Conservation (phyloP, 2,113 vertebrate species). For the Anarhynchus alexandrinus region DNA sequence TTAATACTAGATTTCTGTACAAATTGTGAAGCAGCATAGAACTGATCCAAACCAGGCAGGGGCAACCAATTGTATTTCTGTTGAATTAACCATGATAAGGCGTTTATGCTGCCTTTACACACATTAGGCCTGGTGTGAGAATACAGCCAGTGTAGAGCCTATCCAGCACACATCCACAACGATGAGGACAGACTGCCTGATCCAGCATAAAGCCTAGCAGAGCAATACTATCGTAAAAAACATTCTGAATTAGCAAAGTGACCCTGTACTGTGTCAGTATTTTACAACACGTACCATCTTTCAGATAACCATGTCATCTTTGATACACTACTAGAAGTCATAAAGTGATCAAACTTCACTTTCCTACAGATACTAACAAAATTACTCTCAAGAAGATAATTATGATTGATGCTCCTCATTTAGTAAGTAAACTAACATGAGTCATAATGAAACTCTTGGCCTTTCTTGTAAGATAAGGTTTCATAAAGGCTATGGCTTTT, state of each 20-base stretch:
- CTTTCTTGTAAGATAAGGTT: neutral
- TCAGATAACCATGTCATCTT: neutral
- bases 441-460: neutral
- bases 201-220: neutral
- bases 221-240: neutral
- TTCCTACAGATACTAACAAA: neutral
- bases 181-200: neutral
- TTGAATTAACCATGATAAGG: neutral
- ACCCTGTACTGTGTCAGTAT: neutral
- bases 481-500: neutral
- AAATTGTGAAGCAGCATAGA: neutral
- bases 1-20: neutral
- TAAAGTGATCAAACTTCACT: neutral
- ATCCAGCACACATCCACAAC: neutral
- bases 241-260: neutral
- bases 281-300: neutral
- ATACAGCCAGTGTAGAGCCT: neutral
- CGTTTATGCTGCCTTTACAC: rapidly evolving
- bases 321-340: neutral
- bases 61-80: neutral
- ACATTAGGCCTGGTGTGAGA: neutral
- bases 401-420: neutral
- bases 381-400: neutral
- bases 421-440: neutral
- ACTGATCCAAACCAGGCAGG: neutral